Base-by-base conservation (phyloP, 2,113 vertebrate genomes). In the Ifrita kowaldi region DNA sequence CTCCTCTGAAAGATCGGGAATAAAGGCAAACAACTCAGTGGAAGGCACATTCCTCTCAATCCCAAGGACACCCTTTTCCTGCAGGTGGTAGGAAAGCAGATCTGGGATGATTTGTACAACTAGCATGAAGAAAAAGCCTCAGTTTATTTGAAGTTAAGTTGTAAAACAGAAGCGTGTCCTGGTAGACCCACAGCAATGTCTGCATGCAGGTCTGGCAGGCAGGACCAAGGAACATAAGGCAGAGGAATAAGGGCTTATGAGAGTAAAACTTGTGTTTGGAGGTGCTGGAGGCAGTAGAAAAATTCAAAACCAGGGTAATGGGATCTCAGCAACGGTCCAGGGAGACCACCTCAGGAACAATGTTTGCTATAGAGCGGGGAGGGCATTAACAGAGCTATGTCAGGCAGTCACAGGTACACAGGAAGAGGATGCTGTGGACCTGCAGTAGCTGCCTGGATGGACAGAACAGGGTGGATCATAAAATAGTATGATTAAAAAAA, bases 1-100 rank as follows among this genome's bases (percentile, higher is more conserved):
- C 96, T 99, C 99, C 76, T 99, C 99, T 99, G 98, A 84, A 46
- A 91, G 44, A 89, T n/a, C 3, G 21, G 37, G 28, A 94, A 94
- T 37, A 88, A 92, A 84, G 69, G 52, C 28, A 88, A 74, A 80
- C 27, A 50, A 32, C 60, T 90, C 65, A 93, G 60, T 17, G 17
- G 42, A 85, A 90, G 67, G 47, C 18, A 50, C 5, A 19, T 55
- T 76, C 33, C 46, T 49, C 35, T 42, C 63, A 70, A 4, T 37
- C 24, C 46, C 30, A 74, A 77, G 11, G 22, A 59, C 24, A 70
- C 3, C 5, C 18, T 68, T 68, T 49, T 90, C 53, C 60, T 81
- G 17, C 22, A 44, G 9, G 16, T 49, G 9, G 28, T 46, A 19
- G 22, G 41, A 86, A 18, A 84, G 17, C 35, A 70, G 63, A 87